A percentile compares a stretch with the other conserved stretches of the same genome.
Conservation (phyloP, 2,888 invertebrate species). For the Hofmannophila pseudospretella region DNA sequence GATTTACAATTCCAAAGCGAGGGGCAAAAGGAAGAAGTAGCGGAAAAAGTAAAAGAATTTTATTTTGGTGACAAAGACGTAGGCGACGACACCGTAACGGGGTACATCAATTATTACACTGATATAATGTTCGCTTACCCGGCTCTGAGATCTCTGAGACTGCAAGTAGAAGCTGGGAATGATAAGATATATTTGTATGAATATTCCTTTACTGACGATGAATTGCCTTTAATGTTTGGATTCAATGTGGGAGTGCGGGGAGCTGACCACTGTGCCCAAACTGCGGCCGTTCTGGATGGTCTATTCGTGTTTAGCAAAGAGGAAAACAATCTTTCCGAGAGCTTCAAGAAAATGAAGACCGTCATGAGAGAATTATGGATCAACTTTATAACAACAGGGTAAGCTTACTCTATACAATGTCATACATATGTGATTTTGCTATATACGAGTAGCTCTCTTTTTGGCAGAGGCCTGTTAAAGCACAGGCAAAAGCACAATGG, state of each 20-base stretch:
- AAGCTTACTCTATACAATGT: conserved; percentile 17
- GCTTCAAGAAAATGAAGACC: conserved; percentile 21
- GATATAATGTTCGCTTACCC: conserved; percentile 29
- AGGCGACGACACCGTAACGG: conserved; percentile 19
- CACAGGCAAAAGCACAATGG: no score
- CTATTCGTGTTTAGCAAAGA: not conserved
- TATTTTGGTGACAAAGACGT: conserved; percentile 31
- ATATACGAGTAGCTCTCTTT: not conserved
- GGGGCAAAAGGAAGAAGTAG: conserved; percentile 28
- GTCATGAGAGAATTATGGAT: conserved; percentile 31
- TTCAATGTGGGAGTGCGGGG: conserved; percentile 21
- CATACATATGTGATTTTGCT: not conserved
- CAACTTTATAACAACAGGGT: conserved; percentile 41
- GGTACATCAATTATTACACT: conserved; percentile 32
- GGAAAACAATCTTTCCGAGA: conserved; percentile 17
- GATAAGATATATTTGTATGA: conserved; percentile 33
- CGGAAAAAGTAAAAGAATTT: conserved; percentile 29
- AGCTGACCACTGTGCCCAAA: conserved; percentile 31
- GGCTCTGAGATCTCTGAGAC: conserved; percentile 22
- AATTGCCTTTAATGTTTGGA: not conserved
- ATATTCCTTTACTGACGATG: conserved; percentile 30
- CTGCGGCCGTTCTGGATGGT: conserved; percentile 23
- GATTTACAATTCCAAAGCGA: conserved; percentile 33
- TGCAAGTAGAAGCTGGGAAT: conserved; percentile 27
- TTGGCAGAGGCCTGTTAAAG: no score